Evolutionary conservation across 2,797 vertebrate genomes (phyloP), one percentile per base, ranked within the genome.

Genomic region (Sylvilagus floridanus): DNA sequence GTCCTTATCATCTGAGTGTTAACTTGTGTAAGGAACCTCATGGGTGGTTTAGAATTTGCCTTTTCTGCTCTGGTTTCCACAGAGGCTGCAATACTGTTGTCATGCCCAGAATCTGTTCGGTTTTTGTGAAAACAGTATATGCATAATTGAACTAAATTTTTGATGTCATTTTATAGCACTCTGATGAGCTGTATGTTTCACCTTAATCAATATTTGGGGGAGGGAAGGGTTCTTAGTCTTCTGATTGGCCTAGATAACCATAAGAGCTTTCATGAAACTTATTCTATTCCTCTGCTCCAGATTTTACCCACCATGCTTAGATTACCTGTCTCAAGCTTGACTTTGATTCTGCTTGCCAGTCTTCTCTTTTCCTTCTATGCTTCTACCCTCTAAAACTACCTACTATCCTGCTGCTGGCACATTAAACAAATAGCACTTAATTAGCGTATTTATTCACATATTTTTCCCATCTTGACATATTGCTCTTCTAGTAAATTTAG

Each of bases 351-450:
- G 5, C 47, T 73, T 81, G 54, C 66, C 24, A 35, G 11, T 75
- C 10, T 88, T 14, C 52, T 21, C 5, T 86, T 69, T 66, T 35
- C 24, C 21, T 79, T 68, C 42, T 24, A n/a, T 94, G 37, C 63
- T 19, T 96, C 7, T 57, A 78, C 16, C 22, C 21, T 5, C 4
- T 62, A 5, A 86, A 65, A 24, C 50, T 82, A 89, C 12, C 19
- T 78, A 37, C 28, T 37, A 1, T 60, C 30, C 35, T 68, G 35
- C 9, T 92, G n/a, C 66, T 95, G 8, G 32, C n/a, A 72, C 22
- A 14, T n/a, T 77, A 84, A 95, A 63, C n/a, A 83, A 57, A 89
- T 88, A 86, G 16, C 19, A 93, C 35, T 22, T 86, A 47, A 72
- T 77, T 83, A 65, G 16, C 14, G n/a, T 54, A n/a, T 50, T 68